Base-by-base conservation (phyloP, 1,140 invertebrate species). In the Drosophila asahinai region DNA sequence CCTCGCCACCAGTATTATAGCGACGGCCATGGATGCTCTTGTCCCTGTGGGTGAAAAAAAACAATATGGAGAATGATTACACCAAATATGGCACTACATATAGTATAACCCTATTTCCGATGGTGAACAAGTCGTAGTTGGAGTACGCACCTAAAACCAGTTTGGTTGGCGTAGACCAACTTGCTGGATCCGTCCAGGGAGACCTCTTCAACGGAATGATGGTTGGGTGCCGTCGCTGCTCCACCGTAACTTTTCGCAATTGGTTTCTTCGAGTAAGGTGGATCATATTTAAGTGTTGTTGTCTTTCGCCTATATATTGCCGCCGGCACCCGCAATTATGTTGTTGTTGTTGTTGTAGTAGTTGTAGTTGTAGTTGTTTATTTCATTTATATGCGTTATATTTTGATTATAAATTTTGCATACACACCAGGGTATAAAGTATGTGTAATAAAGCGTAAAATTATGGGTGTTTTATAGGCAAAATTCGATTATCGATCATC, bases 281-380 rank as follows among this genome's bases (percentile, higher is more conserved):
- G 95, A 93, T 98, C 97, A 93, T 97, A 97, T 93, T 97, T 97
- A 86, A 96, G 96, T 93, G 97, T 94, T 66, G 97, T 97, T 90
- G 96, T 97, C 95, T 97, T 97, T 94, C 97, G 97, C 95, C 96
- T 95, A 93, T 67, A 93, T 67, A 63, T 77, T 40, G 59, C 22
- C 65, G 55, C 68, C 77, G 60, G 45, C 40, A 52, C 62, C 72
- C 68, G 52, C 45, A 77, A 30, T 63, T 33, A 47, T 33, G 42
- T 38, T 45, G 40, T 33, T 19, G 51, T 59, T 22, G 51, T 65
- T 52, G 49, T 40, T 15, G 19, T 70, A 14, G 58, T 71, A 40
- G 60, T 77, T 30, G 63, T 59, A 36, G 51, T 70, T 22, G 58
- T 71, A 40, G 60, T 77, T 57, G 45, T 72, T 66, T 70, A 62